These are phyloP conservation scores for Amphimedon queenslandica DNA, from an alignment of 37 sponge, comb jelly and placozoan species.

Conservation along the genomic window DNA sequence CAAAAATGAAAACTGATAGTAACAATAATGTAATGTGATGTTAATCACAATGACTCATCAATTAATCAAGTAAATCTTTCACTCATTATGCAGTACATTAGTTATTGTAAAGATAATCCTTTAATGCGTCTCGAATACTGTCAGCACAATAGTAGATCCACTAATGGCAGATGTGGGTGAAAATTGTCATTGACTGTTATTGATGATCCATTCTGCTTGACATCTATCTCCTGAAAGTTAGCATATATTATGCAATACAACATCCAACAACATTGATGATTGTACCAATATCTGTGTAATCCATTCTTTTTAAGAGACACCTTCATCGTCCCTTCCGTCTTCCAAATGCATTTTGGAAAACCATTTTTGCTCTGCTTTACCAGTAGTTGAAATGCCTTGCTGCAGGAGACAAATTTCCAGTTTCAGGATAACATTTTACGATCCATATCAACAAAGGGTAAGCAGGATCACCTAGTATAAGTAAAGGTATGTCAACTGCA, in stretches of 20 bases:
- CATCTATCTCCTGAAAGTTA: slow-evolving; percentile 5
- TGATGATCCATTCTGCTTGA: slow-evolving; percentile 9
- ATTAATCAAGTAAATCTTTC: not conserved
- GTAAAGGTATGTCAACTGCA: slow-evolving; percentile 14
- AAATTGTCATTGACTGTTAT: not conserved
- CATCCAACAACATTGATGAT: not conserved
- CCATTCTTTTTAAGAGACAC: slow-evolving; percentile 32
- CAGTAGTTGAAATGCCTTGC: slow-evolving; percentile 29
- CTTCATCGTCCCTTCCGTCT: slow-evolving; percentile 47
- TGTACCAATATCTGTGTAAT: not conserved
- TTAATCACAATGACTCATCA: too few species aligned
- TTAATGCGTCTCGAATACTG: slow-evolving; percentile 1
- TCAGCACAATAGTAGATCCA: not conserved
- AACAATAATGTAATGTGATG: too few species aligned
- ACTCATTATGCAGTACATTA: not conserved
- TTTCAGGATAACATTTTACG: slow-evolving; percentile 42
- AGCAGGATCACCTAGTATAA: slow-evolving; percentile 58
- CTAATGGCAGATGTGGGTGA: too few species aligned
- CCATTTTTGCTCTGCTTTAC: slow-evolving; percentile 42
- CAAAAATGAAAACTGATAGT: too few species aligned
- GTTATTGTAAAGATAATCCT: not conserved
- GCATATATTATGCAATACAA: slow-evolving; percentile 13
- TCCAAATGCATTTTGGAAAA: slow-evolving; percentile 46
- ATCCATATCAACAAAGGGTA: slow-evolving; percentile 35
- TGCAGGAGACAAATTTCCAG: not conserved